Conservation (phyloP, 2,113 vertebrate genomes). For the Todiramphus saurophagus region DNA sequence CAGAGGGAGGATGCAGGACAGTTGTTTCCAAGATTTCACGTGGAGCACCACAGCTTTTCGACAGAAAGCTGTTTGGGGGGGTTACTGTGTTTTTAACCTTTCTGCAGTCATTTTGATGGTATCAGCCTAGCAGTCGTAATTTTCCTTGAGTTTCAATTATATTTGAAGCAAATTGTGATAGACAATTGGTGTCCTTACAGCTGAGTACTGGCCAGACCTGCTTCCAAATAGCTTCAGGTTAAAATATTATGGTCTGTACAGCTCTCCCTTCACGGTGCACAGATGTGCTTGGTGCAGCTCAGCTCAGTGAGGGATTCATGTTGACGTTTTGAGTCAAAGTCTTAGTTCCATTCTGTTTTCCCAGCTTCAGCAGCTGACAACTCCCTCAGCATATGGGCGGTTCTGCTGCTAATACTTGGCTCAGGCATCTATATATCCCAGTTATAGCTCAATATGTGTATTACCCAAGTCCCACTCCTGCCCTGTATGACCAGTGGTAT, state of each 20-base stretch:
- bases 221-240: slow-evolving; percentile 2
- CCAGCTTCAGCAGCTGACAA: neutral
- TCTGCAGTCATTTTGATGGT: neutral
- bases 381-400: neutral
- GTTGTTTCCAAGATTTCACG: neutral
- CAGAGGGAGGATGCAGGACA: neutral
- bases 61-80: neutral
- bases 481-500: neutral
- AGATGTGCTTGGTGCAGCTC: neutral
- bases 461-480: neutral
- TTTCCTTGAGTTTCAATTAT: slow-evolving; percentile 12
- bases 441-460: neutral
- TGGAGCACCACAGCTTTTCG: neutral
- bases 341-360: neutral
- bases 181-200: neutral
- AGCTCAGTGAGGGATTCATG: neutral
- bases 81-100: neutral
- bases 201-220: neutral
- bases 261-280: neutral
- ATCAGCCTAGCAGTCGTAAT: neutral
- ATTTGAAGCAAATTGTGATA: slow-evolving; percentile 14
- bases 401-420: slow-evolving; percentile 25
- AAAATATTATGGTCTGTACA: neutral
- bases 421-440: neutral
- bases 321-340: neutral